Base-by-base conservation (phyloP, 1,140 invertebrate species). In the Meloidogyne exigua region DNA sequence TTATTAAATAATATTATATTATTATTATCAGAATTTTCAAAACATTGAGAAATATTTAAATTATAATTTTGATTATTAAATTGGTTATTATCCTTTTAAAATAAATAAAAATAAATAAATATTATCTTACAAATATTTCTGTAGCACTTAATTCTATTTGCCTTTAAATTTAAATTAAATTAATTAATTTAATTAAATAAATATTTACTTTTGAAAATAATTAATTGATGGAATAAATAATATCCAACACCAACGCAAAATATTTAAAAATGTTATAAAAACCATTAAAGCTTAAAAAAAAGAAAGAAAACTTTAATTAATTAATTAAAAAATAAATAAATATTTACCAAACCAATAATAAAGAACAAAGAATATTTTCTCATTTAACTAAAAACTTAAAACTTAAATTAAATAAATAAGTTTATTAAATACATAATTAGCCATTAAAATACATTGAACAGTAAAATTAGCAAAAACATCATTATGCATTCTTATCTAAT, bases 381-480 rank as follows among this genome's bases (percentile, higher is more conserved):
- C 72, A 36, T 73, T 73, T n/a, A 73, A 65, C 72, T 73, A 36
- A 73, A 73, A 39, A 64, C 3, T 32, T n/a, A n/a, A n/a, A n/a
- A n/a, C n/a, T n/a, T n/a, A n/a, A 32, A 32, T 32, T 32, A 3
- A 65, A 23, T 12, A 36, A 65, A 26, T 18, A 1, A 36, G n/a
- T 23, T 57, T 13, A 39, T 9, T 25, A 15, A 32, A 25, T 13
- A 73, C 72, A 32, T 64, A 73, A 64, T 73, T 73, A 18, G 72
- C 72, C 72, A 64, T 36, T 36, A 73, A 65, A 32, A 73, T 57
- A 32, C 72, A 73, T 63, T 73, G 72, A 36, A 73, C 57, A 64
- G 72, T 73, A 36, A 73, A 64, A 18, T 73, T 65, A 23, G 18
- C 57, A 64, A 73, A 66, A 23, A 26, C n/a, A 23, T 73, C 72